Conservation (phyloP, 2,888 invertebrate genomes). For the Dysmachus trigonus region DNA sequence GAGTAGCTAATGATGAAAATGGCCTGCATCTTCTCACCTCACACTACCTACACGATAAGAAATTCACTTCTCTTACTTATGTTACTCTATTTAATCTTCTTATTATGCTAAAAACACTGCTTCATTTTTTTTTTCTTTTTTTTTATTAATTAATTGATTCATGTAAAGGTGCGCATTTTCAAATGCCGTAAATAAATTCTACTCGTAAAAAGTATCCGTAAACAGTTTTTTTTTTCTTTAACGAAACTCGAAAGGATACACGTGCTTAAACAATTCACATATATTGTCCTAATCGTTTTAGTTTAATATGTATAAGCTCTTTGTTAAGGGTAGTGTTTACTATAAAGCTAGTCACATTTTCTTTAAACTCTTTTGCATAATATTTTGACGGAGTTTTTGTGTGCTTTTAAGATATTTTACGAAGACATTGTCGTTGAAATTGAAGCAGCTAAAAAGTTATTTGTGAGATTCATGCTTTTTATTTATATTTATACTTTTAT, state of each 20-base stretch:
- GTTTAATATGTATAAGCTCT: constrained; percentile 16
- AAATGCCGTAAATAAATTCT: background rate
- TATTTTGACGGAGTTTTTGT: background rate
- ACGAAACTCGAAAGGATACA: background rate
- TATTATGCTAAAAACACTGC: constrained; percentile 6
- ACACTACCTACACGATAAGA: background rate
- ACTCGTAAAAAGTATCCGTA: background rate
- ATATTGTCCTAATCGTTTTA: constrained; percentile 25
- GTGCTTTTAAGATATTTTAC: background rate
- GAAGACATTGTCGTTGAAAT: background rate
- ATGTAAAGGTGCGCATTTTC: background rate
- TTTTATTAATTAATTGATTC: background rate
- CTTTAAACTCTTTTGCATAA: background rate
- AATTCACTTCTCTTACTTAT: background rate
- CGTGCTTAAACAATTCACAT: constrained; percentile 13
- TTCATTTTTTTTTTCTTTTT: no score
- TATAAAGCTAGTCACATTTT: background rate
- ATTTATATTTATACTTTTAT: no score
- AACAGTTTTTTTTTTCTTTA: background rate
- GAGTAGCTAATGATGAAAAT: constrained; percentile 28
- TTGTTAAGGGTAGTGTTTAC: constrained; percentile 9
- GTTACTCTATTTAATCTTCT: background rate
- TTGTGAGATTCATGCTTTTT: no score
- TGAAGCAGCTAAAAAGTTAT: no score
- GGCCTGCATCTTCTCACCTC: constrained; percentile 24